Evolutionary conservation across 2,888 invertebrate genomes (phyloP).

Genomic region (Slavum lentiscoides): DNA sequence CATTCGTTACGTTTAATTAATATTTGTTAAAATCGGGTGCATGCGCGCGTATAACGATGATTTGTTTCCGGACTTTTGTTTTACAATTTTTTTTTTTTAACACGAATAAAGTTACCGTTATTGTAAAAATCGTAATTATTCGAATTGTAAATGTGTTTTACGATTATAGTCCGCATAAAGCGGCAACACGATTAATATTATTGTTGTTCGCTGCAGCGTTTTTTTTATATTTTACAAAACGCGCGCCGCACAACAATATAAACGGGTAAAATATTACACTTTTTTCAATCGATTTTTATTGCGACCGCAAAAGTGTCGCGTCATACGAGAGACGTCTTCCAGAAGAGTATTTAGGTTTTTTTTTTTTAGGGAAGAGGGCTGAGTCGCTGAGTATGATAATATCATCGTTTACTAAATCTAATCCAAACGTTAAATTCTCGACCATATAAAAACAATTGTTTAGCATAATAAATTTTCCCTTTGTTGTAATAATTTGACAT

Average conservation of each 20-base stretch:
- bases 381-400: no score
- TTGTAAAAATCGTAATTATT: not conserved
- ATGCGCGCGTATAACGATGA: not conserved
- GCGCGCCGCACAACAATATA: not conserved
- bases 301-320: not conserved
- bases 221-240: not conserved
- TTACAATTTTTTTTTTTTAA: not conserved
- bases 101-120: not conserved
- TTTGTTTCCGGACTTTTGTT: slow-evolving; percentile 4
- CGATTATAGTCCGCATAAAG: not conserved
- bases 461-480: no score
- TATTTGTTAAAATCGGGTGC: not conserved
- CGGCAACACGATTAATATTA: not conserved
- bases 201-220: not conserved
- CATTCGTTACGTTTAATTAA: not conserved
- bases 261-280: not conserved
- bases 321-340: no score
- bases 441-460: no score
- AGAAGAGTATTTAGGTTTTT: no score
- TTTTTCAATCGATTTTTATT: not conserved
- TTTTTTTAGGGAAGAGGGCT: no score
- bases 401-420: no score
- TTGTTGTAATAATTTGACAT: no score
- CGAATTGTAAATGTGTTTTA: not conserved
- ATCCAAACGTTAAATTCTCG: no score